Conservation (phyloP, 2,888 invertebrate species). For the Suillia variegata region DNA sequence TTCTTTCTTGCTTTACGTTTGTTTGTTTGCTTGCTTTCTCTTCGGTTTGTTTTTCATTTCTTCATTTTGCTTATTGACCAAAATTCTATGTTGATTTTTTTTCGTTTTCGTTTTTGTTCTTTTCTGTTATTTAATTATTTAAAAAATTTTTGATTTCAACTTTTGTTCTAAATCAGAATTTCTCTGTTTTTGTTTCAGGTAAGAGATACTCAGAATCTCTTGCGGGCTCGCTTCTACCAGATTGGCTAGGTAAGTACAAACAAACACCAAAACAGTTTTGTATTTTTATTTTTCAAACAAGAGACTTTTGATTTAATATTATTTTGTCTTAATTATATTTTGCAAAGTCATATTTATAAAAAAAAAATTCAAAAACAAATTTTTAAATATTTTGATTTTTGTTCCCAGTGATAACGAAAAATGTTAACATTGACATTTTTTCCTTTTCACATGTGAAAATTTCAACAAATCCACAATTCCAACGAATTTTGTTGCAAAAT, state of each 20-base stretch:
- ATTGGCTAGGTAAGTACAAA: slow-evolving; percentile 63
- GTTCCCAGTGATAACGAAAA: slow-evolving; percentile 9
- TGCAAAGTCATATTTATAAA: slow-evolving; percentile 38
- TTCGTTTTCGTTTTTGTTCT: slow-evolving; percentile 14
- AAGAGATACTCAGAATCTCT: slow-evolving; percentile 64
- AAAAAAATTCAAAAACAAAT: background rate
- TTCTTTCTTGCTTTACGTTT: no score
- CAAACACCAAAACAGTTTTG: slow-evolving; percentile 31
- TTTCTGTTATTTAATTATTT: slow-evolving; percentile 11
- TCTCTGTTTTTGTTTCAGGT: slow-evolving; percentile 55
- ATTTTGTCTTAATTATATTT: slow-evolving; percentile 37
- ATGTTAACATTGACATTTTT: background rate
- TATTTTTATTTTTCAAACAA: slow-evolving; percentile 37
- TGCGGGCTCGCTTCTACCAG: slow-evolving; percentile 63
- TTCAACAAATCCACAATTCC: no score
- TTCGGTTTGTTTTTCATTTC: slow-evolving; percentile 1
- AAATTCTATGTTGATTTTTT: slow-evolving; percentile 1
- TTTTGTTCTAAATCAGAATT: slow-evolving; percentile 18
- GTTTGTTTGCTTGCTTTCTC: no score
- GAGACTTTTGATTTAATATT: slow-evolving; percentile 29
- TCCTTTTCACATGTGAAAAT: no score
- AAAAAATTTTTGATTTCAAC: background rate
- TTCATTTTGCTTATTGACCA: background rate
- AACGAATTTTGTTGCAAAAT: no score
- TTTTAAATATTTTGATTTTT: slow-evolving; percentile 12